Evolutionary conservation across 1,140 invertebrate species (phyloP).

Genomic region (Lasaia peninsularis): DNA sequence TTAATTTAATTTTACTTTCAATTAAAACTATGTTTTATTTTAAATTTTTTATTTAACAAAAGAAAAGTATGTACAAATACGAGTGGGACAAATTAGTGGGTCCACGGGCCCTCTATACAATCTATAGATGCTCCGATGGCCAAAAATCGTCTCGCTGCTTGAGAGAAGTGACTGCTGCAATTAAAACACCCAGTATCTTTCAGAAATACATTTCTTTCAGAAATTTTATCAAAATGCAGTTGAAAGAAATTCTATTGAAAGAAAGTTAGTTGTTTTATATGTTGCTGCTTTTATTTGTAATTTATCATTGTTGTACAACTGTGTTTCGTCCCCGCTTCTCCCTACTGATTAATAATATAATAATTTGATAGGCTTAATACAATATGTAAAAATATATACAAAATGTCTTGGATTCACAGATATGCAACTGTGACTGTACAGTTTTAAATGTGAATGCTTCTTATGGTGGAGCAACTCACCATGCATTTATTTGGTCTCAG

Average conservation of each 20-base stretch:
- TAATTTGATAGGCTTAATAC: too few relatives aligned
- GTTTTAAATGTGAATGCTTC: background rate
- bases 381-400: background rate
- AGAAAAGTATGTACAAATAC: too few relatives aligned
- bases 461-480: background rate
- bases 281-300: background rate
- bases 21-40: background rate
- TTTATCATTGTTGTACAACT: background rate
- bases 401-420: constrained; percentile 25
- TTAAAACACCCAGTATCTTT: constrained; percentile 8
- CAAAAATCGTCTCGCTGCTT: constrained; percentile 17
- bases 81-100: too few relatives aligned
- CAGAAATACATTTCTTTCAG: constrained; percentile 20
- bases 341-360: too few relatives aligned
- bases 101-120: too few relatives aligned
- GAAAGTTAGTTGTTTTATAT: background rate
- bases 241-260: constrained; percentile 21
- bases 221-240: constrained; percentile 19
- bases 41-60: too few relatives aligned
- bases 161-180: constrained; percentile 15
- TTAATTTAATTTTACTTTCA: too few relatives aligned
- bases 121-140: constrained; percentile 17
- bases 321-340: too few relatives aligned
- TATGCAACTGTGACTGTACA: constrained; percentile 24
- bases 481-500: constrained; percentile 19